phyloP scores from a whole-genome alignment of 2,113 vertebrate genomes.

The Archilochus colubris region DNA sequence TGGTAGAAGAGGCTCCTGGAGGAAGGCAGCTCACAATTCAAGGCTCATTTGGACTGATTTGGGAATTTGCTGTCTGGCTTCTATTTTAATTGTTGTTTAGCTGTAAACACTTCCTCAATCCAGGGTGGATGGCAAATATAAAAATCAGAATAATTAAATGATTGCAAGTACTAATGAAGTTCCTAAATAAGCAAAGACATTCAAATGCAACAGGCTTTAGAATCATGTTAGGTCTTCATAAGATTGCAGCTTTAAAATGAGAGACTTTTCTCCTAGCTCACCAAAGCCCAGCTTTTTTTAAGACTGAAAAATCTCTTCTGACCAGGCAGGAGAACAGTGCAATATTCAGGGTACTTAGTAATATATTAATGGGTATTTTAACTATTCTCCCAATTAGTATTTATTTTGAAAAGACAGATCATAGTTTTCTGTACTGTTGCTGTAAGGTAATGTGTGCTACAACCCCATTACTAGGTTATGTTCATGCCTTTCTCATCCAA shows the following conservation, averaged over 20 bases:
- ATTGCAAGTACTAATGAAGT: conserved; percentile 4
- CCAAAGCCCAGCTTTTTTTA: background rate
- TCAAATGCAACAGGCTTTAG: background rate
- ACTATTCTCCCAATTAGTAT: background rate
- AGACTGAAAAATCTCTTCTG: background rate
- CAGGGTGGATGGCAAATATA: background rate
- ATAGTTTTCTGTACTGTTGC: background rate
- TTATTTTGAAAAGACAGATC: background rate
- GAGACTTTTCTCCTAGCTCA: background rate
- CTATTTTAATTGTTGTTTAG: conserved; percentile 17
- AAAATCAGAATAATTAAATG: conserved; percentile 38
- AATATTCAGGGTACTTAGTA: background rate
- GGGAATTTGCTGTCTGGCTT: background rate
- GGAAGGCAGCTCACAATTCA: background rate
- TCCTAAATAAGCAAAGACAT: background rate
- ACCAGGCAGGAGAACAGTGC: background rate
- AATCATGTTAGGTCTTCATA: background rate
- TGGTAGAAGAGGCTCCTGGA: background rate
- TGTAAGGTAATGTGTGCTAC: background rate
- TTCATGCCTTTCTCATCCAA: background rate
- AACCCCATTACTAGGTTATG: background rate
- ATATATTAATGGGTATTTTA: background rate
- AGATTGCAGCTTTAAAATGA: background rate
- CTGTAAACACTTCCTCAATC: background rate
- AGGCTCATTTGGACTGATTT: background rate